A percentile compares a stretch with the other conserved stretches of the same genome.
Evolutionary conservation across 1,140 invertebrate genomes (phyloP).

Genomic region (Tetragonula clypearis): DNA sequence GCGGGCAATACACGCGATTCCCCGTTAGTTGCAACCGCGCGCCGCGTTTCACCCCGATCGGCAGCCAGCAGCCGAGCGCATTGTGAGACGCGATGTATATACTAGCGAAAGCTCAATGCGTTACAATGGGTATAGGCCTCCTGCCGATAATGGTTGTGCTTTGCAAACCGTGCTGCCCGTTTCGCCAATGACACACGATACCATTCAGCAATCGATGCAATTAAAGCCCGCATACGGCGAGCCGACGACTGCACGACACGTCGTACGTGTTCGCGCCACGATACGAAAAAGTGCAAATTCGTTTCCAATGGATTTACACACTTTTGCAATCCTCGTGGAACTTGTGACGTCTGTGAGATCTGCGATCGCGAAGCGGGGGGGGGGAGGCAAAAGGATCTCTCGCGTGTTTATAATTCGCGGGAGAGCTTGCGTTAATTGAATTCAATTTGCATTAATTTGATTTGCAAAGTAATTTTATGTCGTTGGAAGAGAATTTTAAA

Average conservation of each 20-base stretch:
- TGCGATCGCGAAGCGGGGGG: too few species aligned
- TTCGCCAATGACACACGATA: slow-evolving; percentile 61
- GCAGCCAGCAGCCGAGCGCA: background rate
- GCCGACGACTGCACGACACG: too few species aligned
- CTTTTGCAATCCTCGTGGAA: too few species aligned
- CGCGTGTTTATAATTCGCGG: too few species aligned
- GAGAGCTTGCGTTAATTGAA: too few species aligned
- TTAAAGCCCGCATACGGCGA: slow-evolving; percentile 46
- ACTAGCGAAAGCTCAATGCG: background rate
- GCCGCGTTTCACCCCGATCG: background rate
- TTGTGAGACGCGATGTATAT: slow-evolving; percentile 24
- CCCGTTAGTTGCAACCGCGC: background rate
- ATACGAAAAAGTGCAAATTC: background rate
- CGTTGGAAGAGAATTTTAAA: too few species aligned
- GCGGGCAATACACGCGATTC: slow-evolving; percentile 12
- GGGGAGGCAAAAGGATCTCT: too few species aligned
- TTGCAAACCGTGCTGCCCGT: slow-evolving; percentile 48
- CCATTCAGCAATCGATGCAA: slow-evolving; percentile 63
- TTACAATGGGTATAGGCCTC: background rate
- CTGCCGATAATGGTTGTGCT: slow-evolving; percentile 40
- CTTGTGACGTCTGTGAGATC: too few species aligned
- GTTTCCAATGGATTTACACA: too few species aligned
- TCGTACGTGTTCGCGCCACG: too few species aligned
- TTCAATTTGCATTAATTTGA: too few species aligned
- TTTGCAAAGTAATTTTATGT: too few species aligned